Percentiles rank a stretch among this genome's conserved stretches.
phyloP scores from a whole-genome alignment of 2,888 invertebrate genomes.

The Dicroscelio sp. region DNA sequence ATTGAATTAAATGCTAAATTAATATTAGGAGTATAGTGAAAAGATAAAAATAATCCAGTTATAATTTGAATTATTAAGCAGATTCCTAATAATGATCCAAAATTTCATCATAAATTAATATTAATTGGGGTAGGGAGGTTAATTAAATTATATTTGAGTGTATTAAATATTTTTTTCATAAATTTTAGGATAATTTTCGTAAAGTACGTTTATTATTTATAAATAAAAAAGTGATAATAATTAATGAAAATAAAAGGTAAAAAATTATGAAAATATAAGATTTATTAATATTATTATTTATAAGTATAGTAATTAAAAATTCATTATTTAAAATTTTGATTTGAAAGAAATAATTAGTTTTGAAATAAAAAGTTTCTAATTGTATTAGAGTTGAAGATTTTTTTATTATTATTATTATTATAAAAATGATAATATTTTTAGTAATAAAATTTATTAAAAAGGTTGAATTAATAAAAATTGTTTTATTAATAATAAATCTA shows the following conservation, averaged over 20 bases:
- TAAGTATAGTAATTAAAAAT: conserved; percentile 72
- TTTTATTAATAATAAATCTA: conserved; percentile 92
- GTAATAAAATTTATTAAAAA: conserved; percentile 52
- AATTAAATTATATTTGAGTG: conserved; percentile 93
- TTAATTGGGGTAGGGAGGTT: conserved; percentile 93
- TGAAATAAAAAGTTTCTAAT: no score
- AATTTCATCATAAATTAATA: conserved; percentile 94
- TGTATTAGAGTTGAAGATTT: not conserved
- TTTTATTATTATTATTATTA: conserved; percentile 2
- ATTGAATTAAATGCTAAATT: conserved; percentile 94
- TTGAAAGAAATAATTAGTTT: not conserved
- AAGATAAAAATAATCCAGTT: conserved; percentile 94
- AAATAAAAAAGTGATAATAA: conserved; percentile 93
- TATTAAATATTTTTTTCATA: conserved; percentile 88
- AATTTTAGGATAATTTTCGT: conserved; percentile 86
- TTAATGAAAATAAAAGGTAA: conserved; percentile 93
- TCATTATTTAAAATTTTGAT: conserved; percentile 33
- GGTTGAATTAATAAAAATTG: conserved; percentile 83
- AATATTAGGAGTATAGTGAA: conserved; percentile 94
- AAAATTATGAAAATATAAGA: conserved; percentile 89
- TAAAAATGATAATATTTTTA: conserved; percentile 80
- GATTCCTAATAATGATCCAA: conserved; percentile 93
- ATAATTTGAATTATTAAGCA: conserved; percentile 94
- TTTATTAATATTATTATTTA: conserved; percentile 83
- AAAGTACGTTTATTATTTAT: conserved; percentile 92